phyloP scores from a whole-genome alignment of 1,140 invertebrate species.

The Ditylenchus dipsaci region DNA sequence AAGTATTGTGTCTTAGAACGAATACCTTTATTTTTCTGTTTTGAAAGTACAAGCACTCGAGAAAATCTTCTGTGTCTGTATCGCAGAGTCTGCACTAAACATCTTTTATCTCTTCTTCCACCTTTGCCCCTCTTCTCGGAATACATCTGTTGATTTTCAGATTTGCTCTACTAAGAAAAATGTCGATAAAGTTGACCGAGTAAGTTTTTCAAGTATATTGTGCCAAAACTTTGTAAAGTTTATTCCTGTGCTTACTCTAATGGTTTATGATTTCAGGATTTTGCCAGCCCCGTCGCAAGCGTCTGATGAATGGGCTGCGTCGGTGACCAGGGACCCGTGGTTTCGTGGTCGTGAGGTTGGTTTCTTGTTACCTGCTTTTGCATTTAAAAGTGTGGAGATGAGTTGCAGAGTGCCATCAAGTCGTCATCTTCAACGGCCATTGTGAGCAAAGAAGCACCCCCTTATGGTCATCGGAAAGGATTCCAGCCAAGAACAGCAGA shows the following conservation, averaged over 20 bases:
- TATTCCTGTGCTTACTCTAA: background rate
- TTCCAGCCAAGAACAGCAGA: slow-evolving; percentile 83
- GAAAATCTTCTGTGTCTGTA: too few relatives aligned
- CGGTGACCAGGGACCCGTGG: slow-evolving; percentile 50
- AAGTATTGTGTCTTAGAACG: too few relatives aligned
- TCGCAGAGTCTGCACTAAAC: too few relatives aligned
- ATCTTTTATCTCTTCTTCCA: too few relatives aligned
- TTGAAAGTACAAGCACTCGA: too few relatives aligned
- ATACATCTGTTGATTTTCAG: too few relatives aligned
- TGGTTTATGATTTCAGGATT: slow-evolving; percentile 22
- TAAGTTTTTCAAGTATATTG: slow-evolving; percentile 22
- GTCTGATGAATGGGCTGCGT: slow-evolving; percentile 12
- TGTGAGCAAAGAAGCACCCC: slow-evolving; percentile 65
- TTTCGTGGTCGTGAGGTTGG: slow-evolving; percentile 44
- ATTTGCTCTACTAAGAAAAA: background rate
- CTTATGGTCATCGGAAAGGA: slow-evolving; percentile 88
- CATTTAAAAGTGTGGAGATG: background rate
- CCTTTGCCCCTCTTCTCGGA: too few relatives aligned
- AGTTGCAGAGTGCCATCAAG: slow-evolving; percentile 12
- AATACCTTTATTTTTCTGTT: too few relatives aligned
- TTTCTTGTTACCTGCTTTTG: background rate
- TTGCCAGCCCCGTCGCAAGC: slow-evolving; percentile 25
- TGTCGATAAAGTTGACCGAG: slow-evolving; percentile 32
- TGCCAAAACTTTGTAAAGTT: background rate
- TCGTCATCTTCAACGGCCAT: slow-evolving; percentile 20